Conservation (phyloP, 2,888 invertebrate genomes). For the Oscheius sp. region DNA sequence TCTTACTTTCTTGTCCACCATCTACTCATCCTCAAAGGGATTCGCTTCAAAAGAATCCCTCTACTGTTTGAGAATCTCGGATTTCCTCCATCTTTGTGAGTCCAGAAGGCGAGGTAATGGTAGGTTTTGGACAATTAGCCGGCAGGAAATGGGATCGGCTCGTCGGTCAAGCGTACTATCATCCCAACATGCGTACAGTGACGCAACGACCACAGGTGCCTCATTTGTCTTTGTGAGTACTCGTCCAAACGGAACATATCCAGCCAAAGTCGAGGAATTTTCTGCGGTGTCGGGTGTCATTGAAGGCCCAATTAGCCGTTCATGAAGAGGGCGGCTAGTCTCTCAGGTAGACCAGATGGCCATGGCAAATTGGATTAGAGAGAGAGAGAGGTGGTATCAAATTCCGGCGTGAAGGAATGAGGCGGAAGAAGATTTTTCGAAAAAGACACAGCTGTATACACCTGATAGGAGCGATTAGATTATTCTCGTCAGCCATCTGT, state of each 20-base stretch:
- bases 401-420: too few relatives aligned
- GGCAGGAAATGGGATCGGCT: slow-evolving; percentile 7
- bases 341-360: slow-evolving; percentile 15
- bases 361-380: slow-evolving; percentile 25
- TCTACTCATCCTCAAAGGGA: neutral
- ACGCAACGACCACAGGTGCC: slow-evolving; percentile 27
- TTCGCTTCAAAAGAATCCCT: neutral
- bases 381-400: slow-evolving; percentile 15
- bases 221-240: slow-evolving; percentile 17
- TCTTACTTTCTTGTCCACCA: neutral
- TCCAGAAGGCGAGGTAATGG: slow-evolving; percentile 22
- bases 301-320: slow-evolving; percentile 23
- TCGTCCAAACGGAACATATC: slow-evolving; percentile 18
- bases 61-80: neutral
- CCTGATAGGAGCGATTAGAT: neutral
- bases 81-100: neutral
- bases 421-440: too few relatives aligned
- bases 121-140: slow-evolving; percentile 15
- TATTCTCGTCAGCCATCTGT: slow-evolving; percentile 4
- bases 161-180: slow-evolving; percentile 31
- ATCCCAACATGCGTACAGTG: slow-evolving; percentile 30
- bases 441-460: too few relatives aligned
- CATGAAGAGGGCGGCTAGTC: slow-evolving; percentile 12
- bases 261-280: slow-evolving; percentile 16
- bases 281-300: slow-evolving; percentile 23